These are phyloP conservation scores for Parauchenoglanis ngamensis DNA, from an alignment of 2,797 vertebrate species.

Conservation along the genomic window DNA sequence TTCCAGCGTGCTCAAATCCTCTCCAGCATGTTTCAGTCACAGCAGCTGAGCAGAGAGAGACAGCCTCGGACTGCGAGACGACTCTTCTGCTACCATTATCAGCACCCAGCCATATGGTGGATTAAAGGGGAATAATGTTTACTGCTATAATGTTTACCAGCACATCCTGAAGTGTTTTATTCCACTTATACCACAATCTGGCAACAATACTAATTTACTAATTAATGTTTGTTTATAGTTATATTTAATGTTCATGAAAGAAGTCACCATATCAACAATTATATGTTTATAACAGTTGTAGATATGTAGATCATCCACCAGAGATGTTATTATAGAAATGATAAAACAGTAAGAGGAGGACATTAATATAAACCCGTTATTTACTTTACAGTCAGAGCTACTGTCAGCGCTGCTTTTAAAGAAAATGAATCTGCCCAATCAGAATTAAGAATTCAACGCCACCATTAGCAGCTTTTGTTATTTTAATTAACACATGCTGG, in stretches of 20 bases:
- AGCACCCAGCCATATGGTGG: conserved; percentile 20
- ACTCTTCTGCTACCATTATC: conserved; percentile 3
- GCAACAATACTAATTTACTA: background rate
- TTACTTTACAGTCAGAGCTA: background rate
- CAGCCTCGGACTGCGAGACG: background rate
- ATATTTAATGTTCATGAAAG: background rate
- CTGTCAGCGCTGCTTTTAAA: background rate
- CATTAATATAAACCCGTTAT: background rate
- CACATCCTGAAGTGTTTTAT: background rate
- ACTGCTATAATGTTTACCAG: background rate
- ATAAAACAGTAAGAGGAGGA: background rate
- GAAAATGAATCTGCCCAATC: background rate
- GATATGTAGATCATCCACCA: no score
- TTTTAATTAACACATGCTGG: background rate
- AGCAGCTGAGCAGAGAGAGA: conserved; percentile 16
- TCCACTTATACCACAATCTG: background rate
- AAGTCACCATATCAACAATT: background rate
- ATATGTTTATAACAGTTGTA: background rate
- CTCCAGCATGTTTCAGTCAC: conserved; percentile 44
- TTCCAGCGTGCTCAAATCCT: conserved; percentile 40
- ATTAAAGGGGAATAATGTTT: background rate
- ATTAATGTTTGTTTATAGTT: background rate
- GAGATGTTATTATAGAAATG: background rate
- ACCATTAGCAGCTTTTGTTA: background rate
- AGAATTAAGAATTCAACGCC: background rate